A percentile compares a stretch with the other conserved stretches of the same genome.
These are phyloP conservation scores for Cochlearius cochlearius DNA, from an alignment of 2,113 vertebrate genomes.

Conservation along the genomic window DNA sequence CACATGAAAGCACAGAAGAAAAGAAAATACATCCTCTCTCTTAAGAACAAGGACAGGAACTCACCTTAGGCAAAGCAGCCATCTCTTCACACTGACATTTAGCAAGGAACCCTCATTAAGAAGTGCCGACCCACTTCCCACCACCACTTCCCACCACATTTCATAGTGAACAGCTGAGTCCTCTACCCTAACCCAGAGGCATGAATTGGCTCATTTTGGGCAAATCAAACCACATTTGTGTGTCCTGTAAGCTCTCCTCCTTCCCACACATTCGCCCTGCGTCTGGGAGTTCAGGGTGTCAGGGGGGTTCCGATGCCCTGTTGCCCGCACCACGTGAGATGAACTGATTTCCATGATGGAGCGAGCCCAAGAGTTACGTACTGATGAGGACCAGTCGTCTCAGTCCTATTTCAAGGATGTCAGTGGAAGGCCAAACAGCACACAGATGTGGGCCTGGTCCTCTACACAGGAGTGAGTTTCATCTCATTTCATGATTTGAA, in stretches of 20 bases:
- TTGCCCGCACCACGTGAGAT: fast-evolving
- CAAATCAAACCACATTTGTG: neutral
- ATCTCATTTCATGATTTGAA: neutral
- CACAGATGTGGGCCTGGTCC: neutral
- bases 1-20: neutral
- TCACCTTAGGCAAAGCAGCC: neutral
- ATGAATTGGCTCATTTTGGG: neutral
- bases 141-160: neutral
- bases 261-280: neutral
- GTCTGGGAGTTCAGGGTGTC: neutral
- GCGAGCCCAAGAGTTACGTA: neutral
- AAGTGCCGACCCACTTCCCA: neutral
- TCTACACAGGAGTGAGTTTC: neutral
- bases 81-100: neutral
- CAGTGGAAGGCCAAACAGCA: neutral
- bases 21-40: neutral
- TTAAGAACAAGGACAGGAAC: neutral
- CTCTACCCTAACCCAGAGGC: neutral
- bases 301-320: neutral
- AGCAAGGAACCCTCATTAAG: neutral
- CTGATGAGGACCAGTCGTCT: neutral
- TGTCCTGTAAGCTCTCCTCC: neutral
- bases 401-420: neutral
- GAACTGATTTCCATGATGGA: neutral
- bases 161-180: neutral